A percentile compares a stretch with the other conserved stretches of the same genome.
These are phyloP conservation scores for Pogonomyrmex barbatus DNA, from an alignment of 1,140 invertebrate genomes.

Conservation along the genomic window DNA sequence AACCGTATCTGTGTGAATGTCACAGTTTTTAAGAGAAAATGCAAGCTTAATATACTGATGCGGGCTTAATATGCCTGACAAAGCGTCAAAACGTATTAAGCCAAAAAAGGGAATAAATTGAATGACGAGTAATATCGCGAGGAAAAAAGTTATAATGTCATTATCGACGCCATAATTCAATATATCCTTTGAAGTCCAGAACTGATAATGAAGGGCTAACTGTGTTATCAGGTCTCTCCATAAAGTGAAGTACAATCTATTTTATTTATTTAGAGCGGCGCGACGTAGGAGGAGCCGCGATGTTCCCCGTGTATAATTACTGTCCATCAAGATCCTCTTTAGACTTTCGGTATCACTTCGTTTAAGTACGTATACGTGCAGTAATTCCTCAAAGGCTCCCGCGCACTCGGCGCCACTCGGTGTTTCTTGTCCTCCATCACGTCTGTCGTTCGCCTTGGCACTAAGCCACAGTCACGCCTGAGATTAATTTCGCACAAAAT, in stretches of 20 bases:
- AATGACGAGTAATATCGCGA: conserved; percentile 31
- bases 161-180: conserved; percentile 14
- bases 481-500: conserved; percentile 74
- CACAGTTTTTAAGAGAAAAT: not conserved
- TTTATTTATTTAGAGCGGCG: conserved; percentile 62
- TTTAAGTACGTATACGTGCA: conserved; percentile 63
- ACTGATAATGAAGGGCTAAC: conserved; percentile 39
- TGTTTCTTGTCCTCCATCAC: conserved; percentile 71
- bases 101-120: not conserved
- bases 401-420: conserved; percentile 58
- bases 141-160: conserved; percentile 24
- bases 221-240: not conserved
- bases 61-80: not conserved
- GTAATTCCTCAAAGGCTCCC: conserved; percentile 73
- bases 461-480: conserved; percentile 70
- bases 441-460: conserved; percentile 71
- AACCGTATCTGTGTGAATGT: not conserved
- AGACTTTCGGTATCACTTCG: conserved; percentile 45
- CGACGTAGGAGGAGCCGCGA: conserved; percentile 57
- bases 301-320: conserved; percentile 65
- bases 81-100: not conserved
- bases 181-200: not conserved
- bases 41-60: not conserved
- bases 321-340: conserved; percentile 71
- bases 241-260: conserved; percentile 42